Evolutionary conservation across 2,797 vertebrate species (phyloP), one percentile per base, ranked within the genome.

Genomic region (Emys orbicularis): DNA sequence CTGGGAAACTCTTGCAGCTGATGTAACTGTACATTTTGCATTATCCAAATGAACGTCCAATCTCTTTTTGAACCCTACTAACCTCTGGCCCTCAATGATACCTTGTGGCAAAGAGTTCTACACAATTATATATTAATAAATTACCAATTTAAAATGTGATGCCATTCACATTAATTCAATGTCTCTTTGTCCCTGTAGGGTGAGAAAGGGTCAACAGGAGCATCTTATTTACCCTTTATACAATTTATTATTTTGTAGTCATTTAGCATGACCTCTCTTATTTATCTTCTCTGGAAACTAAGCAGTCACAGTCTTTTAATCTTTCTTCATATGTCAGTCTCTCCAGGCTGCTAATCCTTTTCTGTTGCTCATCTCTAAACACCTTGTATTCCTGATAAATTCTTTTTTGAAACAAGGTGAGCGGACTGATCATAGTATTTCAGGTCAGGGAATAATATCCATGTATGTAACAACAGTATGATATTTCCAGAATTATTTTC

Each of bases 121-220:
- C 68, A 18, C 54, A 41, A 90, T n/a, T 68, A 56, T 79, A 44
- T 89, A 93, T 88, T 95, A 95, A 84, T 80, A 84, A 94, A 81
- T 91, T 86, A 92, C 79, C 61, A 95, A 92, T 83, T 96, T 97
- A 94, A 92, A 90, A 90, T 96, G 89, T 95, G 93, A 53, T 94
- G n/a, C 44, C 96, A 76, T 93, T 96, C 94, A 82, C 82, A 92
- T 96, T 96, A 95, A 97, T 96, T 96, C 95, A 97, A 86, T 83
- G 96, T 86, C 88, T 85, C 12, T 79, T 87, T 93, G 52, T 89
- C 29, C 88, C 65, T 49, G 52, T 61, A 90, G 9, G 94, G 49
- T 90, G 92, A 94, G 93, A 95, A 37, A 87, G 83, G 87, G 95
- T 83, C 95, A 96, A 90, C 56, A 90, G 88, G 84, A 95, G 84